Evolutionary conservation across 1,140 invertebrate species (phyloP).

Genomic region (Grapholita molesta): DNA sequence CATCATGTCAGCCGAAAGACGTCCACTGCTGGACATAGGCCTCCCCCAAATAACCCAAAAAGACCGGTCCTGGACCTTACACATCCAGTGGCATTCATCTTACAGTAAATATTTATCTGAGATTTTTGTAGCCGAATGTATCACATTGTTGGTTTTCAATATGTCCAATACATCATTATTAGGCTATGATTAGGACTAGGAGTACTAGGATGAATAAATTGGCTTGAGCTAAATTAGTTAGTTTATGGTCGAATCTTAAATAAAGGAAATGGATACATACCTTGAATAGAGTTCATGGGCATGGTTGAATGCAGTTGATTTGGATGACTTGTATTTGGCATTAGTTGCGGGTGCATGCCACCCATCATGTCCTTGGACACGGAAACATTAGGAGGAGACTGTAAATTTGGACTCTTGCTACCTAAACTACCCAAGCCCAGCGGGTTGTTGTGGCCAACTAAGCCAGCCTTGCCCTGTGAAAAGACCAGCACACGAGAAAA

Average conservation of each 20-base stretch:
- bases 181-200: too few relatives aligned
- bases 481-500: conserved; percentile 65
- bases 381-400: conserved; percentile 87
- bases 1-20: too few relatives aligned
- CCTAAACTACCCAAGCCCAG: conserved; percentile 85
- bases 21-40: too few relatives aligned
- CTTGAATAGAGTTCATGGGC: conserved; percentile 83
- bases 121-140: too few relatives aligned
- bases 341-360: conserved; percentile 76
- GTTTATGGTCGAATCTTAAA: neutral
- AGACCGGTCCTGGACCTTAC: too few relatives aligned
- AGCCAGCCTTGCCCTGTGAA: conserved; percentile 83
- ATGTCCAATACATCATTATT: too few relatives aligned
- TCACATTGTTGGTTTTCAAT: too few relatives aligned
- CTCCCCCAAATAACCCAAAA: too few relatives aligned
- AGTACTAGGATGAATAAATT: too few relatives aligned
- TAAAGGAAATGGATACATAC: conserved; percentile 51
- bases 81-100: too few relatives aligned
- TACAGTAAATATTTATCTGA: too few relatives aligned
- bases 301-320: conserved; percentile 74
- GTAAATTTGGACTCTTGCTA: conserved; percentile 89
- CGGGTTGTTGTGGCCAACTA: conserved; percentile 83
- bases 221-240: too few relatives aligned
- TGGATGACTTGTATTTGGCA: conserved; percentile 78
- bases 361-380: conserved; percentile 76